A percentile compares a stretch with the other conserved stretches of the same genome.
Evolutionary conservation across 2,113 vertebrate genomes (phyloP).

Genomic region (Oncorhynchus keta): DNA sequence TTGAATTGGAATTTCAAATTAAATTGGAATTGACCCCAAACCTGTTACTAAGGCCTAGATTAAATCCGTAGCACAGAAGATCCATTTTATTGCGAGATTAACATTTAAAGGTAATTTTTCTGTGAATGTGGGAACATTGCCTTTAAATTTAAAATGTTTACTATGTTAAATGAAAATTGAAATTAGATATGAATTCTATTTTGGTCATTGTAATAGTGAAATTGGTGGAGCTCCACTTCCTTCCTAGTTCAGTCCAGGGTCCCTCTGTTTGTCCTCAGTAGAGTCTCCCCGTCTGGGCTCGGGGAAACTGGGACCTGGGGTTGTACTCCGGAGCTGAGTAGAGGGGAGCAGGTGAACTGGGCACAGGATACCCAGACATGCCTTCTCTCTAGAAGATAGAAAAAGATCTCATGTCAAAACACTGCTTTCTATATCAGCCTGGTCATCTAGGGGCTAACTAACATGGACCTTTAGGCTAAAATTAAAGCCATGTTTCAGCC

Average conservation of each 20-base stretch:
- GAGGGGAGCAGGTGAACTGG: background rate
- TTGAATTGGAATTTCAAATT: too few relatives aligned
- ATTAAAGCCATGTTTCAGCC: background rate
- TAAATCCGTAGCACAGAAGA: too few relatives aligned
- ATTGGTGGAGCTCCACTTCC: background rate
- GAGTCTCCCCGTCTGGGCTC: conserved; percentile 4
- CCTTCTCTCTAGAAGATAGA: conserved; percentile 15
- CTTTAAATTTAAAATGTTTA: too few relatives aligned
- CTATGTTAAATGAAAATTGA: too few relatives aligned
- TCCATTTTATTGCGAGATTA: too few relatives aligned
- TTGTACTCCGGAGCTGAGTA: conserved; percentile 3
- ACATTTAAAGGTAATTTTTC: too few relatives aligned
- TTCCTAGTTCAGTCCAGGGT: background rate
- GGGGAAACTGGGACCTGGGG: conserved; percentile 11
- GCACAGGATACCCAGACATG: background rate
- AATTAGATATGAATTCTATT: too few relatives aligned
- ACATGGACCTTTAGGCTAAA: background rate
- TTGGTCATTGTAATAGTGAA: background rate
- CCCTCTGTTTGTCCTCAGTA: background rate
- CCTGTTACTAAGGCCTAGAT: too few relatives aligned
- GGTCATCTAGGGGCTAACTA: background rate
- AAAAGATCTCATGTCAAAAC: background rate
- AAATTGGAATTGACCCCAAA: too few relatives aligned
- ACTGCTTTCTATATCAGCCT: background rate
- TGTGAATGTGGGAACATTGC: too few relatives aligned